Evolutionary conservation across 2,113 vertebrate species (phyloP).

Genomic region (Corydoras sp.): DNA sequence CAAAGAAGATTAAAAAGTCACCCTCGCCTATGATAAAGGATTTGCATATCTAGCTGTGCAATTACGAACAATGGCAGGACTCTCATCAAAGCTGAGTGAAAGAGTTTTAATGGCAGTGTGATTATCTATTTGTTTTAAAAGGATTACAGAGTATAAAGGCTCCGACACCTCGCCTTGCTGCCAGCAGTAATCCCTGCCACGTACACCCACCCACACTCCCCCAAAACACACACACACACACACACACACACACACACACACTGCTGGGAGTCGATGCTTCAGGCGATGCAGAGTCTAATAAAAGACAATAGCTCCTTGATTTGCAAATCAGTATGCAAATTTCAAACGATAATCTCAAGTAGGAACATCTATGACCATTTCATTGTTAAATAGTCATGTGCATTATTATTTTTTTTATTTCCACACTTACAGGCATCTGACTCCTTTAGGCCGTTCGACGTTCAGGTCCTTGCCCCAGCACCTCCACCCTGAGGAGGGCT

Average conservation of each 20-base stretch:
- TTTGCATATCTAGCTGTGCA: background rate
- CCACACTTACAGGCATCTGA: no score
- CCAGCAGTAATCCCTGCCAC: conserved; percentile 9
- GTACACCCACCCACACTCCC: no score
- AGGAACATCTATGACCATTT: background rate
- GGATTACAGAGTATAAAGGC: background rate
- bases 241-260: background rate
- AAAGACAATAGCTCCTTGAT: conserved; percentile 17
- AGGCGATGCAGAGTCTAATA: conserved; percentile 9
- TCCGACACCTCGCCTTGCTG: conserved; percentile 10
- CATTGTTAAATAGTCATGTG: background rate
- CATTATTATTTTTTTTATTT: background rate
- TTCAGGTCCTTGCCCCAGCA: background rate
- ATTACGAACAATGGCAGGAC: conserved; percentile 1
- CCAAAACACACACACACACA: background rate
- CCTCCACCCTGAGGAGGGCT: background rate
- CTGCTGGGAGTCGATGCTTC: background rate
- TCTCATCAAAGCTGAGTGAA: conserved; percentile 17
- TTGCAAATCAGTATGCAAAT: conserved; percentile 33
- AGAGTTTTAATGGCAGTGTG: background rate
- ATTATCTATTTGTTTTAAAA: conserved; percentile 1
- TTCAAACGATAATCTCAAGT: conserved; percentile 15
- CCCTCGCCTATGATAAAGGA: background rate
- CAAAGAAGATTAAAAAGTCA: background rate
- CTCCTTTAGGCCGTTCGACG: background rate